Base-by-base conservation (phyloP, 2,797 vertebrate species). In the Microctenopoma lineatum region DNA sequence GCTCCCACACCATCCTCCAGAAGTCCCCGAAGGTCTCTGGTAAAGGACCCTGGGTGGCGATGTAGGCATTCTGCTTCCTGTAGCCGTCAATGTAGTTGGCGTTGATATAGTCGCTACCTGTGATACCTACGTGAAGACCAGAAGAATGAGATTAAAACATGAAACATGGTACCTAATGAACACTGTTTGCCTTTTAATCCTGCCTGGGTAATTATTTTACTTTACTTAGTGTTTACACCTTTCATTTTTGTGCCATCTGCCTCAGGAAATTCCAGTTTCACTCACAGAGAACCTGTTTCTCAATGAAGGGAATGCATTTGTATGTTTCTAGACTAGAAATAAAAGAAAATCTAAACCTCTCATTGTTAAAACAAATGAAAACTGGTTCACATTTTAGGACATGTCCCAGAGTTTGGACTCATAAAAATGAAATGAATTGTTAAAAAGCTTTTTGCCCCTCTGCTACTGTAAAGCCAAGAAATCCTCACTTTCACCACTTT, bases 1-100 rank as follows among this genome's bases (percentile, higher is more conserved):
- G 98, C 65, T 99, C 98, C 98, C 98, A 99, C 85, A 99, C 97
- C 98, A 99, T 99, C 77, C 98, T 94, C 98, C 98, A 99, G 85
- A 99, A 99, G 88, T 99, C 97, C 0, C 97, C 96, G 0, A 99
- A 98, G 0, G 97, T 98, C 92, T 99, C 98, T 0, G 97, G 96
- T 73, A 99, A 88, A 0, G 98, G 96, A 5, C 98, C 98, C 87
- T 99, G 98, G 0, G 97, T 99, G 92, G 97, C 97, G 0, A 99
- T 99, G 92, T 98, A 99, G 0, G 97, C 97, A 0, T 99, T 99
- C 92, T 99, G 98, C 92, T 98, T 97, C 76, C 98, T 93, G 88
- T 99, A 99, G 80, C 98, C 98, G 0, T 99, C 98, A 0, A 98
- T 98, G 85, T 99, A 99, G 93, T 99, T 99, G 87, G 98, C 94